Base-by-base conservation (phyloP, 2,113 vertebrate species). In the Poecile atricapillus region DNA sequence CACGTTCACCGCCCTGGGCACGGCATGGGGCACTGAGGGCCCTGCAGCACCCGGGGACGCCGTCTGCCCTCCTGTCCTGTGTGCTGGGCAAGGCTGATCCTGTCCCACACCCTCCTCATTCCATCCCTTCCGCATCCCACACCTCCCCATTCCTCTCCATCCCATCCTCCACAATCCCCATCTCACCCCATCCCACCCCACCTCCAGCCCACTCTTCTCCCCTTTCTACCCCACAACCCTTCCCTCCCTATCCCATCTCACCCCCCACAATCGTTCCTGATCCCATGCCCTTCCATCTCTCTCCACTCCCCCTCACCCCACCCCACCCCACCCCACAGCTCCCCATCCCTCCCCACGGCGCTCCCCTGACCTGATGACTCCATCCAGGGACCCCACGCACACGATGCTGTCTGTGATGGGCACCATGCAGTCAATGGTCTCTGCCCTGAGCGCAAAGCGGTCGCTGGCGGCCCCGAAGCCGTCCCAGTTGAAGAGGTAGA, bases 401-500 rank as follows among this genome's bases (percentile, higher is more conserved):
- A 99, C 97, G 53, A 99, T 98, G 96, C 90, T 99, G 84, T 99
- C 99, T 0, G 97, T 99, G 78, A 99, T 18, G 3, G 99, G 98
- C 56, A 98, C 95, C 94, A 99, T 98, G 96, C 99, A 98, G 94
- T 99, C 99, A 1, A 99, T 94, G 3, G 99, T 99, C 96, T 99
- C 99, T 0, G 98, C 99, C 97, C 98, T 98, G 73, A 99, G 47
- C 1, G 98, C 98, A 43, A 99, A 99, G 58, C 99, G 98, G 92
- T 99, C 99, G 12, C 99, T 99, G 80, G 99, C 98, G 0, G 99
- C 99, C 10, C 99, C 99, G 4, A 99, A 99, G 46, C 99, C 99
- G 0, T 99, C 97, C 99, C 99, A 99, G 97, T 99, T 99, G 95
- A 99, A 99, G 96, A 99, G 98, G 96, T 99, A 99, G 83, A 99